A percentile compares a stretch with the other conserved stretches of the same genome.
phyloP scores from a whole-genome alignment of 2,113 vertebrate genomes.

The Octodon degus region DNA sequence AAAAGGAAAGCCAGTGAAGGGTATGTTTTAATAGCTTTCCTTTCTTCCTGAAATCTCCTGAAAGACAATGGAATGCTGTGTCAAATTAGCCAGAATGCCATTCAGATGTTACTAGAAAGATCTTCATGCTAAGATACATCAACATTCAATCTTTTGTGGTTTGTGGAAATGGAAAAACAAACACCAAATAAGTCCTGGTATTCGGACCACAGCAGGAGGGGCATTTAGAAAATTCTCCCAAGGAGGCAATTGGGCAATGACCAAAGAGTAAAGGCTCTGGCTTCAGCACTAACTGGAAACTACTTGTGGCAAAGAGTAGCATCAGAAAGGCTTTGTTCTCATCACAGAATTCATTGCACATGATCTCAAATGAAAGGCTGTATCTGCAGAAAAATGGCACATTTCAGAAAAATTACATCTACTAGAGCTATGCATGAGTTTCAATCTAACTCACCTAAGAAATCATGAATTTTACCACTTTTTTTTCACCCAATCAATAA shows the following conservation, averaged over 20 bases:
- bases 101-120: slow-evolving; percentile 72
- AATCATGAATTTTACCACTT: slow-evolving; percentile 76
- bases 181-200: slow-evolving; percentile 71
- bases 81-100: slow-evolving; percentile 69
- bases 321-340: slow-evolving; percentile 40
- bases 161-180: slow-evolving; percentile 74
- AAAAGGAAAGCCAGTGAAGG: neutral
- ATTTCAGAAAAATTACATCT: slow-evolving; percentile 82
- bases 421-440: slow-evolving; percentile 78
- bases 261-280: slow-evolving; percentile 20
- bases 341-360: slow-evolving; percentile 61
- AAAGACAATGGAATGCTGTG: slow-evolving; percentile 30
- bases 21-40: neutral
- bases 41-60: slow-evolving; percentile 5
- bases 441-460: slow-evolving; percentile 80
- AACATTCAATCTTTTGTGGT: slow-evolving; percentile 69
- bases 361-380: slow-evolving; percentile 59
- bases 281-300: neutral
- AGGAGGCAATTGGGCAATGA: slow-evolving; percentile 50
- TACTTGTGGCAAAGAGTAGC: neutral
- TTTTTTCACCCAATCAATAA: slow-evolving; percentile 85
- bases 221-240: slow-evolving; percentile 68
- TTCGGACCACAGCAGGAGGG: slow-evolving; percentile 65
- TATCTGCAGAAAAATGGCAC: slow-evolving; percentile 74
- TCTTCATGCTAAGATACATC: slow-evolving; percentile 55